Evolutionary conservation across 2,888 invertebrate genomes (phyloP).

Genomic region (Troilus luridus): DNA sequence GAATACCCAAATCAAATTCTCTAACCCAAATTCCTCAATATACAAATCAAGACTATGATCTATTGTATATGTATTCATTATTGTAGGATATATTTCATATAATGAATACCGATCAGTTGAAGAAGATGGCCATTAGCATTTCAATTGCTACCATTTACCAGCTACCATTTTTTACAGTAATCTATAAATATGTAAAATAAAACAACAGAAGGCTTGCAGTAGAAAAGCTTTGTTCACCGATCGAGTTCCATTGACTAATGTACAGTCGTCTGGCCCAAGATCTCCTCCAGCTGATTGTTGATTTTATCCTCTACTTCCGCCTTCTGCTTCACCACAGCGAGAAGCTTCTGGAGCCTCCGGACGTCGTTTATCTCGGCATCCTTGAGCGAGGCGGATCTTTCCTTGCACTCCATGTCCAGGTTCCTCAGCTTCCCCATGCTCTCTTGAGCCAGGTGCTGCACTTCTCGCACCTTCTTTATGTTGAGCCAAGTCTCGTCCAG

Average conservation of each 20-base stretch:
- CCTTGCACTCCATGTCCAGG: slow-evolving; percentile 53
- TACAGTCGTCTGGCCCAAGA: background rate
- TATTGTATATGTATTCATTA: too few species aligned
- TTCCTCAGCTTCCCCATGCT: slow-evolving; percentile 53
- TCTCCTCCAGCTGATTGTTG: slow-evolving; percentile 53
- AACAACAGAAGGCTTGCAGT: background rate
- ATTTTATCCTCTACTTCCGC: slow-evolving; percentile 54
- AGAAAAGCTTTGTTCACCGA: background rate
- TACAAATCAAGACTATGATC: too few species aligned
- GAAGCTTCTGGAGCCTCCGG: slow-evolving; percentile 37
- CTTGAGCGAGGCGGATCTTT: slow-evolving; percentile 18
- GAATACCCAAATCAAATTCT: too few species aligned
- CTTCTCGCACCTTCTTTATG: slow-evolving; percentile 51
- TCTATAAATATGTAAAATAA: background rate
- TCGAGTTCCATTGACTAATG: background rate
- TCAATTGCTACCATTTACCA: background rate
- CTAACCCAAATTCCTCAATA: too few species aligned
- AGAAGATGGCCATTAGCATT: background rate
- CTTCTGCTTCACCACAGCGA: slow-evolving; percentile 52
- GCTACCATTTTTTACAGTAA: too few species aligned
- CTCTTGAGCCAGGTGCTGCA: slow-evolving; percentile 52
- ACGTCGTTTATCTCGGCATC: slow-evolving; percentile 34
- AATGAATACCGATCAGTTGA: background rate
- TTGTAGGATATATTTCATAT: background rate
- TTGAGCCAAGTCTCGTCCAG: slow-evolving; percentile 37